Evolutionary conservation across 1,140 invertebrate species (phyloP).

Genomic region (Zaprionus camerounensis): DNA sequence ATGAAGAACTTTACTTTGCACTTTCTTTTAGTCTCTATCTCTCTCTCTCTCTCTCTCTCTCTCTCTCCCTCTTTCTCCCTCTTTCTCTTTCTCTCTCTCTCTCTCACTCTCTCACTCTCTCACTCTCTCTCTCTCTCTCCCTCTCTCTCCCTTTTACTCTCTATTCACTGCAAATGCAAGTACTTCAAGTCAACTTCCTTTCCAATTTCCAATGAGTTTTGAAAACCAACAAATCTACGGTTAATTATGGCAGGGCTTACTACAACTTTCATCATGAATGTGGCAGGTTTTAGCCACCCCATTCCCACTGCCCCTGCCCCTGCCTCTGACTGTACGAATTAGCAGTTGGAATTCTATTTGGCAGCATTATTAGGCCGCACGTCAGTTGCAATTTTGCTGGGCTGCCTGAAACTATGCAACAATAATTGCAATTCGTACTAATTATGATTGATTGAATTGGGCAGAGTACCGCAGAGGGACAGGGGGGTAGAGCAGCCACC

Average conservation of each 20-base stretch:
- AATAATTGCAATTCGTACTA: slow-evolving; percentile 81
- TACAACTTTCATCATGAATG: neutral
- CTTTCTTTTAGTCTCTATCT: too few species aligned
- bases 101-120: too few species aligned
- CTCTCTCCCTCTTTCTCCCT: too few species aligned
- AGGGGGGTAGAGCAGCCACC: neutral
- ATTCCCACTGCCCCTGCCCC: neutral
- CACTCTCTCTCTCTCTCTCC: too few species aligned
- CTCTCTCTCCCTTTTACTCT: too few species aligned
- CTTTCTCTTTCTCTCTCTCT: too few species aligned
- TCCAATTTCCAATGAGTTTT: neutral
- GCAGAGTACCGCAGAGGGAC: neutral
- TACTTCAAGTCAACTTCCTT: too few species aligned
- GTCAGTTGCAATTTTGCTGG: slow-evolving; percentile 61
- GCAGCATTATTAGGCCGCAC: slow-evolving; percentile 49
- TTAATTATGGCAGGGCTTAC: neutral
- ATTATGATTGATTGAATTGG: slow-evolving; percentile 78
- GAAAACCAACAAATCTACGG: neutral
- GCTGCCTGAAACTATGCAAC: slow-evolving; percentile 61
- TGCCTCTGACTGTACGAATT: neutral
- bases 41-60: too few species aligned
- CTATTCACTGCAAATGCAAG: too few species aligned
- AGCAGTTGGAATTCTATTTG: slow-evolving; percentile 11
- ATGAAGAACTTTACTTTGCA: too few species aligned
- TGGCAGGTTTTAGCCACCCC: neutral